phyloP scores from a whole-genome alignment of 2,888 invertebrate genomes.

The Pollenia griseotomentosa region DNA sequence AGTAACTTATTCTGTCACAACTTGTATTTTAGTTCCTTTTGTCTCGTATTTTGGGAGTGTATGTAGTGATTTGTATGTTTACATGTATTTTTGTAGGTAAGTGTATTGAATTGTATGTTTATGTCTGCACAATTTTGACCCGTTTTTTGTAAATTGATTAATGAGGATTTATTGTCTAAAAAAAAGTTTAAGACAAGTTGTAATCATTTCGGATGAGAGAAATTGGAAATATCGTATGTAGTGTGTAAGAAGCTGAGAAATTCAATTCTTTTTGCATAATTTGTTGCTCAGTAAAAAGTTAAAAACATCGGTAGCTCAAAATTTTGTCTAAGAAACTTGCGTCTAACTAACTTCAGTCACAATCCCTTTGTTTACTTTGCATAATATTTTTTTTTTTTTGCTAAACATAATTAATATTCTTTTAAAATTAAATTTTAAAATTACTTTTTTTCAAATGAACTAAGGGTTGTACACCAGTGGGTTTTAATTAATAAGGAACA shows the following conservation, averaged over 20 bases:
- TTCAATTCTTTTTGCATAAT: too few relatives aligned
- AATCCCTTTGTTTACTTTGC: too few relatives aligned
- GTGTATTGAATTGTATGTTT: neutral
- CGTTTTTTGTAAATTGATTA: conserved; percentile 52
- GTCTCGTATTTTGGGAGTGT: conserved; percentile 29
- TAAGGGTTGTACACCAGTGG: too few relatives aligned
- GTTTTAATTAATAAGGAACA: too few relatives aligned
- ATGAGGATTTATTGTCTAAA: conserved; percentile 57
- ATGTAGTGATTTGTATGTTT: conserved; percentile 42
- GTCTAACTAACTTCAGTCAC: too few relatives aligned
- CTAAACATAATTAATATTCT: too few relatives aligned
- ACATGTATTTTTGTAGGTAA: neutral
- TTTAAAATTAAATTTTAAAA: too few relatives aligned
- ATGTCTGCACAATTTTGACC: conserved; percentile 23
- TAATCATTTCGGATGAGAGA: conserved; percentile 11
- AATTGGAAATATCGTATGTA: neutral
- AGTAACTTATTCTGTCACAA: conserved; percentile 69
- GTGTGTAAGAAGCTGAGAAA: neutral
- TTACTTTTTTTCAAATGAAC: too few relatives aligned
- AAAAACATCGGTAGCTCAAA: too few relatives aligned
- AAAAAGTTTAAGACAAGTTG: conserved; percentile 22
- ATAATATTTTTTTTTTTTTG: too few relatives aligned
- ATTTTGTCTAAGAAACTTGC: too few relatives aligned
- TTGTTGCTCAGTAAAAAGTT: too few relatives aligned
- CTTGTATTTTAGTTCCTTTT: conserved; percentile 37